Percentiles rank a stretch among this genome's conserved stretches.
These are phyloP conservation scores for Abrostola triplasia DNA, from an alignment of 2,888 invertebrate genomes.

Conservation along the genomic window DNA sequence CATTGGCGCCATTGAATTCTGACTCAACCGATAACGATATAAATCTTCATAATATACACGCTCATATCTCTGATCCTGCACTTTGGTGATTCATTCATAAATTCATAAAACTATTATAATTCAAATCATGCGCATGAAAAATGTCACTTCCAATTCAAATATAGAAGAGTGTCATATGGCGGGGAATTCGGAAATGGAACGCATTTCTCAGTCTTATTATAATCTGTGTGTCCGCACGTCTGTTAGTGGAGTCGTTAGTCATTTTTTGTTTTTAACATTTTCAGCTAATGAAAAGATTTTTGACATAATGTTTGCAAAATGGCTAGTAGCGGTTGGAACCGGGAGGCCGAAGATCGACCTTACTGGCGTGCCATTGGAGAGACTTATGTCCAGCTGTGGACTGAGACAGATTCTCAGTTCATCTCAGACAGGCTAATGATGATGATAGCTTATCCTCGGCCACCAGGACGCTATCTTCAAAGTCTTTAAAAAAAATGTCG, in stretches of 20 bases:
- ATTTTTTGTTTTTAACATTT: conserved; percentile 36
- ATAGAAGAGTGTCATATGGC: conserved; percentile 60
- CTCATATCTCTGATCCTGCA: conserved; percentile 13
- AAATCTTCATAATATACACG: conserved; percentile 23
- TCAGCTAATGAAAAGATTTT: not conserved
- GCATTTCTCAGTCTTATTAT: conserved; percentile 50
- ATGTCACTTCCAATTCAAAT: conserved; percentile 53
- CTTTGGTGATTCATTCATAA: conserved; percentile 38
- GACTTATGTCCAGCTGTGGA: no score
- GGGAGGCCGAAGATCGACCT: no score
- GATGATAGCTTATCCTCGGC: no score
- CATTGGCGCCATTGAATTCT: conserved; percentile 30
- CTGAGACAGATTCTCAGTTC: no score
- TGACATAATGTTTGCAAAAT: no score
- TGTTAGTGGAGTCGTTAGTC: conserved; percentile 37
- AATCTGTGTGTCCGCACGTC: conserved; percentile 35
- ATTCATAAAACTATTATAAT: conserved; percentile 37
- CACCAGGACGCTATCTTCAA: no score
- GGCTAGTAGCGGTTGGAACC: no score
- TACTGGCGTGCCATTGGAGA: no score
- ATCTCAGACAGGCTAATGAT: no score
- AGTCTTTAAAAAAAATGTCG: no score
- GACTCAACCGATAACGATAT: conserved; percentile 22
- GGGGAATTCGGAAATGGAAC: conserved; percentile 68
- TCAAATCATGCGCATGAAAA: conserved; percentile 44